Percentiles rank a stretch among this genome's conserved stretches.
Evolutionary conservation across 2,797 vertebrate genomes (phyloP).

Genomic region (Sebastes melanostomus): DNA sequence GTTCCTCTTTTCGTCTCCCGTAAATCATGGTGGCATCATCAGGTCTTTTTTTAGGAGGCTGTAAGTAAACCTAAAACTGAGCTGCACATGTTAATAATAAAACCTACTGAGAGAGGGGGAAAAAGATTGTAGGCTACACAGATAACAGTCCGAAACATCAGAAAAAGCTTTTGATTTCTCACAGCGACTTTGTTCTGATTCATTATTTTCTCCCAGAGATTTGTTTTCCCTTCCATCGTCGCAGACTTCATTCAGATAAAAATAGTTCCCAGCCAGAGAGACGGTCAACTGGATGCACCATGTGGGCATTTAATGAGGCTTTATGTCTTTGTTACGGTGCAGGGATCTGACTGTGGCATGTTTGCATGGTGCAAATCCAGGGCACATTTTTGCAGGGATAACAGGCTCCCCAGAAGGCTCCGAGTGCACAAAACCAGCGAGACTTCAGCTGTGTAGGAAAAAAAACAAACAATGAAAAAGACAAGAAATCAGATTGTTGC

Average conservation of each 20-base stretch:
- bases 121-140: neutral
- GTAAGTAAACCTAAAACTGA: neutral
- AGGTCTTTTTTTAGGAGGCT: neutral
- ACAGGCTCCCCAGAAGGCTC: constrained; percentile 15
- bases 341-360: constrained; percentile 2
- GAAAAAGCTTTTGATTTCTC: constrained; percentile 8
- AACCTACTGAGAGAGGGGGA: neutral
- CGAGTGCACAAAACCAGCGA: neutral
- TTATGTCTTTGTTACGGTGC: constrained; percentile 20
- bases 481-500: neutral
- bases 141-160: constrained; percentile 22
- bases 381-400: constrained; percentile 8
- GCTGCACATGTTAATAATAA: neutral
- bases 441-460: neutral
- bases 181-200: constrained; percentile 21
- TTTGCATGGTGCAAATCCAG: neutral
- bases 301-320: constrained; percentile 50
- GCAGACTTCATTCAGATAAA: neutral
- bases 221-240: neutral
- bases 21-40: constrained; percentile 11
- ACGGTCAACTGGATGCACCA: constrained; percentile 7
- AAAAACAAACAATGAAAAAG: neutral
- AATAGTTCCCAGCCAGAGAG: neutral
- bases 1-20: constrained; percentile 63
- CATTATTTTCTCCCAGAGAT: constrained; percentile 35